These are phyloP conservation scores for Cylas formicarius DNA, from an alignment of 1,140 invertebrate species.

Conservation along the genomic window DNA sequence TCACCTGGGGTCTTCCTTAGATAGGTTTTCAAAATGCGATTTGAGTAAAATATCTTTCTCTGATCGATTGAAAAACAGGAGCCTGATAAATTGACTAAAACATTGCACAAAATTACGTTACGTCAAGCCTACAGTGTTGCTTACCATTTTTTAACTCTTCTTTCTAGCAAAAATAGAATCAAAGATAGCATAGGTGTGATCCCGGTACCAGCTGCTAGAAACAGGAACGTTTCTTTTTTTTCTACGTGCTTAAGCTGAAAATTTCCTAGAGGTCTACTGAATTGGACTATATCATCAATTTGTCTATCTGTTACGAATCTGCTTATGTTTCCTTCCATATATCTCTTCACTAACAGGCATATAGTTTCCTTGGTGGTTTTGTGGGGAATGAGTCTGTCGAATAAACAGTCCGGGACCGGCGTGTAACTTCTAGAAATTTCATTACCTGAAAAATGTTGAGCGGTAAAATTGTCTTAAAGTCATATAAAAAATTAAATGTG, in stretches of 20 bases:
- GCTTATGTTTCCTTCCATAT: slow-evolving; percentile 63
- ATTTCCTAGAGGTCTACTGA: slow-evolving; percentile 51
- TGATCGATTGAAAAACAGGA: slow-evolving; percentile 79
- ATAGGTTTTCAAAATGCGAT: slow-evolving; percentile 54
- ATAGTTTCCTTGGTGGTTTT: slow-evolving; percentile 43
- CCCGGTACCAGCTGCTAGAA: slow-evolving; percentile 83
- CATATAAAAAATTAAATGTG: too few relatives aligned
- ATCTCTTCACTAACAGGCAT: slow-evolving; percentile 72
- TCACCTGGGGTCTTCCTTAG: slow-evolving; percentile 50
- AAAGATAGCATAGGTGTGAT: slow-evolving; percentile 76
- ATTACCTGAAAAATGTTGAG: slow-evolving; percentile 43
- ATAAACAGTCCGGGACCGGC: slow-evolving; percentile 57
- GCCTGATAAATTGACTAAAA: slow-evolving; percentile 59
- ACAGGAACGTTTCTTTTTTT: slow-evolving; percentile 52
- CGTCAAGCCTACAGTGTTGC: slow-evolving; percentile 19
- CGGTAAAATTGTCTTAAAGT: neutral
- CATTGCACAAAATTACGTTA: slow-evolving; percentile 26
- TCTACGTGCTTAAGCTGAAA: slow-evolving; percentile 49
- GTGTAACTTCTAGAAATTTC: slow-evolving; percentile 73
- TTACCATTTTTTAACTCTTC: slow-evolving; percentile 56
- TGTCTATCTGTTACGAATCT: slow-evolving; percentile 47
- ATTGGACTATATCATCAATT: slow-evolving; percentile 50
- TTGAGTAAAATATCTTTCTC: slow-evolving; percentile 70
- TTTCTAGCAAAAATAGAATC: slow-evolving; percentile 55
- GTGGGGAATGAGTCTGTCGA: slow-evolving; percentile 32